Evolutionary conservation across 2,113 vertebrate species (phyloP).

Genomic region (Amphilophus citrinellus): DNA sequence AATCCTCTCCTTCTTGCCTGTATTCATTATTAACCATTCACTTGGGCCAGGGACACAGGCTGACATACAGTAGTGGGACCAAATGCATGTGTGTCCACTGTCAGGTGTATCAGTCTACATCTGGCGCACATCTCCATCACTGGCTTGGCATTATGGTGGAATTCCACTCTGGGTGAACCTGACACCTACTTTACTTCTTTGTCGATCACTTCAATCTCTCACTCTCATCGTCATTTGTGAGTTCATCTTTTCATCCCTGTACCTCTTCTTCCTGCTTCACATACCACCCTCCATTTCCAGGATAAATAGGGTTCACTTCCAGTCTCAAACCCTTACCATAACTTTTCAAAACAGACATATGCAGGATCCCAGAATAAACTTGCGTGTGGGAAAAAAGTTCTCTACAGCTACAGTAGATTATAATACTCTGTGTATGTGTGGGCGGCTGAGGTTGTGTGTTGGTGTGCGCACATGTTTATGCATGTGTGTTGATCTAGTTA

Average conservation of each 20-base stretch:
- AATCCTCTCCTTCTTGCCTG: conserved; percentile 10
- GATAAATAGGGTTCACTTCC: conserved; percentile 17
- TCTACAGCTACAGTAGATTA: neutral
- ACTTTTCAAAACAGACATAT: conserved; percentile 14
- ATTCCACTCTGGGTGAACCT: conserved; percentile 48
- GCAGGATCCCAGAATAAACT: conserved; percentile 35
- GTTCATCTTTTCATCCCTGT: neutral
- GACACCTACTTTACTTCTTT: conserved; percentile 2
- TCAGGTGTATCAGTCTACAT: conserved; percentile 23
- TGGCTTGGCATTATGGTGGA: conserved; percentile 28
- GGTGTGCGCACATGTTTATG: conserved; percentile 20
- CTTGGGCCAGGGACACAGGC: conserved; percentile 15
- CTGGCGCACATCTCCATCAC: conserved; percentile 2
- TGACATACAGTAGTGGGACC: conserved; percentile 1
- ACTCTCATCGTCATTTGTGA: neutral
- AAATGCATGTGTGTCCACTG: neutral
- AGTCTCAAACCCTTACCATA: neutral
- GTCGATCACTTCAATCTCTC: conserved; percentile 30
- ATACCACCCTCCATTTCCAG: neutral
- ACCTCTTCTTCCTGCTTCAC: neutral
- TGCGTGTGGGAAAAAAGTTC: conserved; percentile 37
- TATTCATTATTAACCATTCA: conserved; percentile 46
- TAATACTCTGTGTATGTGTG: conserved; percentile 29
- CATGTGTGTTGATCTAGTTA: conserved; percentile 6
- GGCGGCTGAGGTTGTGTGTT: conserved; percentile 34